Evolutionary conservation across 2,113 vertebrate genomes (phyloP).

Genomic region (Ifrita kowaldi): DNA sequence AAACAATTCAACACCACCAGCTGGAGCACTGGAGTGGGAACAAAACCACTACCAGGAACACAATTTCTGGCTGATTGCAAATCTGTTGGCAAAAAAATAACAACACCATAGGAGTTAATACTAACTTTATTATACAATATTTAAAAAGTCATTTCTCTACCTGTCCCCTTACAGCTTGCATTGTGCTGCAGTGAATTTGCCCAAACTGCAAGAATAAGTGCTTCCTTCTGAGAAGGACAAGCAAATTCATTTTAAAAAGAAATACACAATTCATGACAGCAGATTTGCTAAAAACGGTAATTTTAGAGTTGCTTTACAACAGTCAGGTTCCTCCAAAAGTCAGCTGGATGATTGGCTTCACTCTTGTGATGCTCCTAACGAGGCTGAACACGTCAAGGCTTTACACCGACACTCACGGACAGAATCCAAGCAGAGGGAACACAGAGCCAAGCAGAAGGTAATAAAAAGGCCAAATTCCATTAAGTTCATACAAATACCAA

Average conservation of each 20-base stretch:
- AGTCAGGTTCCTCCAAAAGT: neutral
- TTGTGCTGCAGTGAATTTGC: slow-evolving; percentile 14
- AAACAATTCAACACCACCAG: neutral
- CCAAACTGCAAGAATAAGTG: slow-evolving; percentile 3
- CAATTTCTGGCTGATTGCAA: neutral
- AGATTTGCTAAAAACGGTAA: neutral
- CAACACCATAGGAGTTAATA: neutral
- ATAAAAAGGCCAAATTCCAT: slow-evolving; percentile 17
- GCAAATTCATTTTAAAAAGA: neutral
- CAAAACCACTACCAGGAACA: neutral
- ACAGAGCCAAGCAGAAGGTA: slow-evolving; percentile 42
- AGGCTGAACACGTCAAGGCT: neutral
- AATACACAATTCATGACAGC: slow-evolving; percentile 2
- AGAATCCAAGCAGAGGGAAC: neutral
- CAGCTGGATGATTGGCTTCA: neutral
- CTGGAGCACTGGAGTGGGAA: neutral
- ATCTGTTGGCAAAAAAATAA: neutral
- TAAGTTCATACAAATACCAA: slow-evolving; percentile 5
- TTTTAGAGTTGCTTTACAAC: neutral
- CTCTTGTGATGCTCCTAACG: neutral
- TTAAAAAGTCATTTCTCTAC: slow-evolving; percentile 25
- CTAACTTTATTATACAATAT: slow-evolving; percentile 57
- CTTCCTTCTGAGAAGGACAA: neutral
- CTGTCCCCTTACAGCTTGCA: slow-evolving; percentile 24
- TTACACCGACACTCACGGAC: neutral